Base-by-base conservation (phyloP, 2,113 vertebrate genomes). In the Sardina pilchardus region DNA sequence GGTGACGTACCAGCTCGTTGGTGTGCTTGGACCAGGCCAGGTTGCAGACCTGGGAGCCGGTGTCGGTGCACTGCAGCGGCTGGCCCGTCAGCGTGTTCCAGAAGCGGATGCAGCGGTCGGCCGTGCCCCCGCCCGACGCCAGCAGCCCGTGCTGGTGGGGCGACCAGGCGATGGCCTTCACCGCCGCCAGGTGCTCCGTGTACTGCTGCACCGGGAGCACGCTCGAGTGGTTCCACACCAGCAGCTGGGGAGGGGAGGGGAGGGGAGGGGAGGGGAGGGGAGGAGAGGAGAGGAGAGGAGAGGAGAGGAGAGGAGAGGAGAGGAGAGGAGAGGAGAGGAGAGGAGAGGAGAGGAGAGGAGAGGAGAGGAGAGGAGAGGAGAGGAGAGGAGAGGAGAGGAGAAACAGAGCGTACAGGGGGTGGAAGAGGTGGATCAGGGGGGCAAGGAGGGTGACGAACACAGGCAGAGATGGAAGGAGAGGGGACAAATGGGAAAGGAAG, bases 11-110 rank as follows among this genome's bases (percentile, higher is more conserved):
- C 89, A 99, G 96, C 89, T 99, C 98, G 0, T 99, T 99, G 81
- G 98, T 98, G 6, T 99, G 98, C 85, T 99, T 99, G 30, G 98
- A 99, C 98, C 98, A 99, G 93, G 98, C 98, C 88, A 99, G 95
- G 93, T 99, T 99, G 96, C 98, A 99, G 83, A 99, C 98, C 84
- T 99, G 98, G 0, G 98, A 99, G 0, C 98, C 98, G 0, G 98
- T 99, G 93, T 99, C 98, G 0, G 98, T 98, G 92, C 97, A 99
- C 94, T 99, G 98, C 85, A 99, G 89, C 0, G 98, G 98, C 92
- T 99, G 98, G 81, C 97, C 97, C 0, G 98, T 99, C 1, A 99
- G 95, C 0, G 98, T 99, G 95, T 99, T 99, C 98, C 98, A 99
- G 94, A 99, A 99, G 88, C 98, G 97, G 88, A 99, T 99, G 92